These are phyloP conservation scores for Anguilla japonica DNA, from an alignment of 2,113 vertebrate genomes.

Conservation along the genomic window DNA sequence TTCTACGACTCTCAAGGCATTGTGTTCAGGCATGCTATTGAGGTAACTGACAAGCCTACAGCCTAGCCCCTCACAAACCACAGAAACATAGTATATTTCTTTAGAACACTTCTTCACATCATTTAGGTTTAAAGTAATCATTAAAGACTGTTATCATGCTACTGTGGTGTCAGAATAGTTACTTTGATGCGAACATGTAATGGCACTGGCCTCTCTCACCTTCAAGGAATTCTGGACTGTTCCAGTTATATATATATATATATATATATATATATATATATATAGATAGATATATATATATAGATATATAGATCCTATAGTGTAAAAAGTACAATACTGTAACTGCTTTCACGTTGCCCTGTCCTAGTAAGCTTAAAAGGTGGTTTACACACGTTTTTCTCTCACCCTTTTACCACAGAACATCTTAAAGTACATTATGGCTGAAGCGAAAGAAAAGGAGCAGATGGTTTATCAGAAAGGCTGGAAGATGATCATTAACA, in stretches of 20 bases:
- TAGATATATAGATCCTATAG: too few species aligned
- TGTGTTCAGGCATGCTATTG: slow-evolving; percentile 94
- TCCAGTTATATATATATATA: too few species aligned
- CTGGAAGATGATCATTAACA: slow-evolving; percentile 94
- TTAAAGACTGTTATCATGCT: too few species aligned
- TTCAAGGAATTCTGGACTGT: background rate
- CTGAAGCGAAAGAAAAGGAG: slow-evolving; percentile 95
- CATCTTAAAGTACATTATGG: slow-evolving; percentile 93
- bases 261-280: too few species aligned
- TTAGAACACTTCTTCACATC: background rate
- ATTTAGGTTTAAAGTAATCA: background rate
- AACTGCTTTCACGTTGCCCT: too few species aligned
- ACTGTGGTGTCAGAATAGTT: too few species aligned
- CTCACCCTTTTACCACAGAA: slow-evolving; percentile 70
- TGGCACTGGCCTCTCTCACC: too few species aligned
- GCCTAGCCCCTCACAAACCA: background rate
- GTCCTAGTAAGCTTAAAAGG: background rate
- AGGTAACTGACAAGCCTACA: slow-evolving; percentile 73
- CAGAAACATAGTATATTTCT: background rate
- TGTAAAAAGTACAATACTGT: too few species aligned
- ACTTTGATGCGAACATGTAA: too few species aligned
- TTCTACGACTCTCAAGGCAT: slow-evolving; percentile 99
- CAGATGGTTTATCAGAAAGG: slow-evolving; percentile 87
- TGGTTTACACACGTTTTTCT: background rate
- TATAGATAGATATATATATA: too few species aligned